These are phyloP conservation scores for Indri indri DNA, from an alignment of 2,113 vertebrate genomes.

Conservation along the genomic window DNA sequence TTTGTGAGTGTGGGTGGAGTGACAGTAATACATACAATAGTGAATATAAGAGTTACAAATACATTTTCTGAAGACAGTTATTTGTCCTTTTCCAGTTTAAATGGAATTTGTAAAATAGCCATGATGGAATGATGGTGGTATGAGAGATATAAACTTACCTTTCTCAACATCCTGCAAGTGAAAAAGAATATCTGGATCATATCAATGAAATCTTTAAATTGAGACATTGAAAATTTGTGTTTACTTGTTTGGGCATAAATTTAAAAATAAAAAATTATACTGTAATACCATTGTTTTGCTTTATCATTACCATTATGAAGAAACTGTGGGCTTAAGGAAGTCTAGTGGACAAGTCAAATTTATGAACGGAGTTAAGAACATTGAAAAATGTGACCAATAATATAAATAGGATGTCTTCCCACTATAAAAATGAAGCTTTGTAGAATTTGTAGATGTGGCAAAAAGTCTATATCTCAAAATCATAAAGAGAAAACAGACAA, in stretches of 20 bases:
- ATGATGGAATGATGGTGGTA: background rate
- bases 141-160: background rate
- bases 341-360: background rate
- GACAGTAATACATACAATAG: background rate
- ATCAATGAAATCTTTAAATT: constrained; percentile 15
- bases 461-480: constrained; percentile 7
- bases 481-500: background rate
- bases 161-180: background rate
- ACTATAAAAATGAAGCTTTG: background rate
- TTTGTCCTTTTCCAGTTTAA: background rate
- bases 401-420: constrained; percentile 2
- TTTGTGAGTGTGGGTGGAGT: background rate
- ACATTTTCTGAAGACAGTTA: background rate
- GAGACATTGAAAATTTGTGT: background rate
- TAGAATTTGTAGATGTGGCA: background rate
- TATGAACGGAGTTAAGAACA: background rate
- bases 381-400: background rate
- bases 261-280: background rate
- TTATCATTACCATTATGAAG: constrained; percentile 10
- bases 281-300: background rate
- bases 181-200: background rate
- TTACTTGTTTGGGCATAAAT: background rate
- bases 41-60: background rate
- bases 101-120: background rate
- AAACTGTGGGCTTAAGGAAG: background rate